Base-by-base conservation (phyloP, 2,113 vertebrate species). In the Eolophus roseicapilla region DNA sequence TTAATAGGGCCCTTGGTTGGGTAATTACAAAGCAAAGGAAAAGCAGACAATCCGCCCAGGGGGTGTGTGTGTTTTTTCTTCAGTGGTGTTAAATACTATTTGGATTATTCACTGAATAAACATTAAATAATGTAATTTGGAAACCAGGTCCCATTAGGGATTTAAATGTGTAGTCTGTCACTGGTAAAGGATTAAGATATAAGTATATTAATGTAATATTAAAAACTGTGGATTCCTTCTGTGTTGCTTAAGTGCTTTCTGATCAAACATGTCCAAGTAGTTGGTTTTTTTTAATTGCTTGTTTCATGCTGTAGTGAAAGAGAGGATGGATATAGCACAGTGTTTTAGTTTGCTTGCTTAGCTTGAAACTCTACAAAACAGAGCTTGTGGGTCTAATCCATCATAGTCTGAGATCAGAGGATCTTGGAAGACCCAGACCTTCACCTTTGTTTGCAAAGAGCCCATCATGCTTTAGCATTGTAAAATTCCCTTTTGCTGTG, bases 91-190 rank as follows among this genome's bases (percentile, higher is more conserved):
- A 97, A 98, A 98, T 94, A 96, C 97, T 96, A 97, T 96, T 97
- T 98, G 97, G 97, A 97, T 97, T 96, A 97, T 97, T 98, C 97
- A 97, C 96, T 97, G 96, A 97, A 96, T 97, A 98, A 98, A 98
- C 97, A 98, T 98, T 98, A 97, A 98, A 97, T 98, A 98, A 98
- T 97, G 97, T 98, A 97, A 98, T 98, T 98, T 98, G 96, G 97
- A 98, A 98, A 97, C 95, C 86, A 94, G n/a, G 68, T 97, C 97
- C 96, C 94, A 95, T 97, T 86, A 94, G 96, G 96, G 97, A 97
- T 94, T 97, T 98, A 57, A 64, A 97, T 96, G 86, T 95, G 96
- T 93, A 97, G 97, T 83, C 95, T 86, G 96, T 94, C 88, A 96
- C 95, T 96, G 94, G 96, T 89, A 96, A 96, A 68, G 80, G 97